Base-by-base conservation (phyloP, 2,888 invertebrate genomes). In the Ichneumoninae sp. region DNA sequence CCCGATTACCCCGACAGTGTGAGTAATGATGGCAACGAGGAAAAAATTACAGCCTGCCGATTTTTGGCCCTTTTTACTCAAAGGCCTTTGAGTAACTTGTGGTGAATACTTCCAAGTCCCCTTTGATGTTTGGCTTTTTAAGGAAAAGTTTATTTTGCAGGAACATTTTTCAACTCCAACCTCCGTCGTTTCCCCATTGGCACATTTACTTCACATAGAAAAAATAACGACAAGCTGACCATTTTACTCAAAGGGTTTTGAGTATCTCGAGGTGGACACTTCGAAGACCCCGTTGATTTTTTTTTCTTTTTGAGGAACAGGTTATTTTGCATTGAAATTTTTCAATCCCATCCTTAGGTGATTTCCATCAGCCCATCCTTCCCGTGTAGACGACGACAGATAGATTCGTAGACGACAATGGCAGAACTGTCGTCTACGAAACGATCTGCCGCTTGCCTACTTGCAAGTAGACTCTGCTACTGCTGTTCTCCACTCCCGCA, bases 341-440 rank as follows among this genome's bases (percentile, higher is more conserved):
- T 47, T 47, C 44, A 47, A 47, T 47, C 10, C 44, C 44, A 47
- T 16, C 44, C 44, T 16, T 47, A 3, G 44, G 44, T 47, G 44
- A 47, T 16, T 3, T 47, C 16, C 16, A 47, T 47, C 0, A 4
- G 13, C 16, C 16, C 44, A 16, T 47, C 13, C 13, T 16, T 4
- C 13, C 13, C n/a, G 36, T 54, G 30, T 13, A 69, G 57, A 69
- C 69, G 52, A 63, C 22, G 22, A 22, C 22, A 22, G 22, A 22
- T 22, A 22, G 22, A 22, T 22, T 22, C 22, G 22, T 22, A 22
- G 22, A 22, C 22, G 22, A 22, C 22, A 19, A 69, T 54, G 52
- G 26, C 16, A 8, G 13, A 54, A 63, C 54, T 54, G 26, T 65
- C 68, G 44, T 54, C 81, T 52, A 73, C 54, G 19, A 69, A 73